Evolutionary conservation across 2,113 vertebrate species (phyloP), one percentile per base, ranked within the genome.

Genomic region (Morone chrysops): DNA sequence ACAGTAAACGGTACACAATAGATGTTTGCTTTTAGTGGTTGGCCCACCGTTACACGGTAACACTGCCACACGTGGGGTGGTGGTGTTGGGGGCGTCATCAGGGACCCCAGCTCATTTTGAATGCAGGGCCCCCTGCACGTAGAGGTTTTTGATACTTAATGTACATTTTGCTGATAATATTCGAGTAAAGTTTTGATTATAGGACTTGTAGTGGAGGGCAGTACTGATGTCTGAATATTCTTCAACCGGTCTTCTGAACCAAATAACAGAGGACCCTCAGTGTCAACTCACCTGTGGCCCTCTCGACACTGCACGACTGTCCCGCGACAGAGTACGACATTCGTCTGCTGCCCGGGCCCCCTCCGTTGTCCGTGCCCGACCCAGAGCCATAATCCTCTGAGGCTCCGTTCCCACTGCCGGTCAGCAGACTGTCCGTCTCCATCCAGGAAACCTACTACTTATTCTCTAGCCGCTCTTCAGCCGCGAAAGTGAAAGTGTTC

Each of bases 391-490:
- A 93, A 0, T 88, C 90, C 0, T 3, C 68, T 10, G 53, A 43
- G 3, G 4, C 78, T 74, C 5, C 75, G 78, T 75, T 86, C 13
- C 47, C 70, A 40, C 47, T 60, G 6, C 85, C 86, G 40, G 69
- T 14, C 75, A 96, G 74, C 65, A 96, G 86, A 41, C 72, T 48
- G n/a, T 95, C 87, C 0, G 92, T 81, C 80, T 95, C 95, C 95
- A 95, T 95, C 2, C 59, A 75, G 88, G 51, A 75, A 60, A 75
- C 3, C 2, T 8, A 6, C 38, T 0, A 8, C 31, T 60, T 3
- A 20, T 5, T 20, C 4, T 1, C 16, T 1, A 4, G 1, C 56
- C 16, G 59, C n/a, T 60, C 10, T 31, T 13, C 60, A 12, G 50
- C 43, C 4, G 53, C 2, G 14, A 57, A 61, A 63, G 56, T 40